These are phyloP conservation scores for Tachuris rubrigastra DNA, from an alignment of 2,113 vertebrate species.

Conservation along the genomic window DNA sequence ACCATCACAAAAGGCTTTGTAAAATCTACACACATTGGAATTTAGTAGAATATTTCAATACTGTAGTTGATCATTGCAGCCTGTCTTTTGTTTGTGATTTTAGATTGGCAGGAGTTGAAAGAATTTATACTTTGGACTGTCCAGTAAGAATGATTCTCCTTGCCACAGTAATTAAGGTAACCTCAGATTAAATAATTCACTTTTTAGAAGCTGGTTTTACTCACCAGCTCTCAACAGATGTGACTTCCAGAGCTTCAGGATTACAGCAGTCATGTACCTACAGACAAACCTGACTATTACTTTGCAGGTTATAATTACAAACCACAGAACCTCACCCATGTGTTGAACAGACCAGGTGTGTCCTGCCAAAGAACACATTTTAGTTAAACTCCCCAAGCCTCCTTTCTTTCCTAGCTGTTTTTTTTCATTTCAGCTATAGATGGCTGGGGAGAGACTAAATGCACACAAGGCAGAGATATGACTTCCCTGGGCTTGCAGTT, in stretches of 20 bases:
- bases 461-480: background rate
- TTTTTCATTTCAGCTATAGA: background rate
- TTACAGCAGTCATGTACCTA: background rate
- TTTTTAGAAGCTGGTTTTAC: background rate
- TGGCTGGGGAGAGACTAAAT: background rate
- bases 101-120: background rate
- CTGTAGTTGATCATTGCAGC: background rate
- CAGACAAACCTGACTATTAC: background rate
- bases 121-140: background rate
- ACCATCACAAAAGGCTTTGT: background rate
- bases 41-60: background rate
- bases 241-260: background rate
- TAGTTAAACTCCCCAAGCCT: background rate
- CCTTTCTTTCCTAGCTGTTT: background rate
- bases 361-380: background rate
- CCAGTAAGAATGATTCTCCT: background rate
- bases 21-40: background rate
- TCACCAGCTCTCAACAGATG: background rate
- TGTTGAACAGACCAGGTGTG: constrained; percentile 20
- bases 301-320: constrained; percentile 22
- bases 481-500: background rate
- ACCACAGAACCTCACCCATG: background rate
- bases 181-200: background rate
- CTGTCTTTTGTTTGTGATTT: background rate
- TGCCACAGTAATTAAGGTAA: background rate